Base-by-base conservation (phyloP, 2,888 invertebrate genomes). In the Cryptocephalus primarius region DNA sequence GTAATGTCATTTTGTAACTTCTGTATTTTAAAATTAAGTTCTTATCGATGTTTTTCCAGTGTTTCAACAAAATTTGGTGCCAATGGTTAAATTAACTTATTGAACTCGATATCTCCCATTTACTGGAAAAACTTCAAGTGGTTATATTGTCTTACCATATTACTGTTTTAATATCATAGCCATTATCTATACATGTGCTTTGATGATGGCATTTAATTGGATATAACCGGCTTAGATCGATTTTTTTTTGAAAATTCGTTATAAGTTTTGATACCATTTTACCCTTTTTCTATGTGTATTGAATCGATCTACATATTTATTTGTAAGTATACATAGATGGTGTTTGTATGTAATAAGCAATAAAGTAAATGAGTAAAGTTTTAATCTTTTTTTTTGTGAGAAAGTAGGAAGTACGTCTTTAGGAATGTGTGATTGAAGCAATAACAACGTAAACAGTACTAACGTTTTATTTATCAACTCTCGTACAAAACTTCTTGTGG, bases 301-400 rank as follows among this genome's bases (percentile, higher is more conserved):
- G 45, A 42, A 45, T 39, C 47, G 49, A 48, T 41, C 48, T 47
- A 41, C 43, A 42, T 47, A 43, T 46, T 53, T 49, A 52, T 53
- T 49, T 51, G 53, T 49, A 55, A 50, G 50, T 55, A 55, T 40
- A 34, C 40, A 14, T 36, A 43, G 40, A 55, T 54, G 54, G 55
- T 55, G 55, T 55, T 53, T 55, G 55, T 55, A 51, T 48, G 51
- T 50, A 46, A 39, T 47, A 51, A 51, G 47, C 50, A 53, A 45
- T 52, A 45, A 22, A 22, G 6, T 22, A 22, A 6, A 22, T 22
- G 22, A 22, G 22, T 4, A 22, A 22, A 4, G 6, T 22, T 22
- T 22, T 22, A 6, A 22, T 22, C 3, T 22, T 22, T 22, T 4
- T 6, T 22, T 22, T 6, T n/a, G n/a, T n/a, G n/a, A n/a, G n/a